phyloP scores from a whole-genome alignment of 2,888 invertebrate species.

The Autographa gamma region DNA sequence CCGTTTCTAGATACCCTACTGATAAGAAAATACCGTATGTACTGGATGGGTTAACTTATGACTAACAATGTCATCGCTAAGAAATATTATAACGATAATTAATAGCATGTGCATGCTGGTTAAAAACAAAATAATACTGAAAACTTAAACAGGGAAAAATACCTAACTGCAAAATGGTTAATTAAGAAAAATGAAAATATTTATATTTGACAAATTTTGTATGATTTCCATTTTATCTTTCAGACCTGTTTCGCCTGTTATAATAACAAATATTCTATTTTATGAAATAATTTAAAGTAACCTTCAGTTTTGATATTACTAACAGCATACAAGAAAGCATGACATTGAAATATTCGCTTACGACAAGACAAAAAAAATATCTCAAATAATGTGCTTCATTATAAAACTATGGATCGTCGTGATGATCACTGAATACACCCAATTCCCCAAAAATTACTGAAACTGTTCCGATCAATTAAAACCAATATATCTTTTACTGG shows the following conservation, averaged over 20 bases:
- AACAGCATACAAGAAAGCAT: neutral
- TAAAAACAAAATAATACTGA: slow-evolving; percentile 12
- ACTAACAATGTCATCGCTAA: slow-evolving; percentile 57
- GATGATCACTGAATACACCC: too few relatives aligned
- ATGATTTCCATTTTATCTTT: neutral
- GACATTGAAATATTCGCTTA: too few relatives aligned
- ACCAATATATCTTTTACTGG: too few relatives aligned
- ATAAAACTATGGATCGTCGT: too few relatives aligned
- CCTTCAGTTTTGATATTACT: neutral
- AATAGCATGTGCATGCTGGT: slow-evolving; percentile 58
- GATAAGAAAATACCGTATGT: slow-evolving; percentile 79
- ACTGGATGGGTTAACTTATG: slow-evolving; percentile 60
- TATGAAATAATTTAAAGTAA: too few relatives aligned
- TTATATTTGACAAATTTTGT: neutral
- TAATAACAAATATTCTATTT: too few relatives aligned
- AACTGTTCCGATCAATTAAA: too few relatives aligned
- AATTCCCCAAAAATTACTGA: too few relatives aligned
- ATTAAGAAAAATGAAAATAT: too few relatives aligned
- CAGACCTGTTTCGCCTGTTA: neutral
- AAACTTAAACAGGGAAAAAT: slow-evolving; percentile 9
- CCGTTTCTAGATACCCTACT: slow-evolving; percentile 72
- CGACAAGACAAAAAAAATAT: neutral
- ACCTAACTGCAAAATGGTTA: too few relatives aligned
- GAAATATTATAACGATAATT: slow-evolving; percentile 27
- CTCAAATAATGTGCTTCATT: neutral